Conservation (phyloP, 92 coral and sea anemone genomes). For the Chrysogorgia sp. region DNA sequence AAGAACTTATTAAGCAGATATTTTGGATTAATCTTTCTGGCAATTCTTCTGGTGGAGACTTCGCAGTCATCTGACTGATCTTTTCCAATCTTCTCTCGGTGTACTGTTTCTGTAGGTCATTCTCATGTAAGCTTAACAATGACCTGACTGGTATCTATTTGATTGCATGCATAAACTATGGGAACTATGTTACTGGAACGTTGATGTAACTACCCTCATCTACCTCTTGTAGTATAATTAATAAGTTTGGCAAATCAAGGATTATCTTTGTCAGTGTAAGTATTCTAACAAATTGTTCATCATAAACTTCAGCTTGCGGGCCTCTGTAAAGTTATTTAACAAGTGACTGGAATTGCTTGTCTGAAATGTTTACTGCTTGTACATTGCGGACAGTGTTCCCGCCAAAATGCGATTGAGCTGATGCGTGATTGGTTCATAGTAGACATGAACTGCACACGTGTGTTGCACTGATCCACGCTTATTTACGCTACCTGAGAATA, state of each 20-base stretch:
- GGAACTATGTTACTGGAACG: slow-evolving; percentile 15
- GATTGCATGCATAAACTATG: slow-evolving; percentile 12
- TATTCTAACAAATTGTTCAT: slow-evolving; percentile 23
- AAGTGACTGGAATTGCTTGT: slow-evolving; percentile 12
- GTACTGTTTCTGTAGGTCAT: slow-evolving; percentile 25
- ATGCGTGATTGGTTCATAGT: no score
- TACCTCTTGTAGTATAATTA: slow-evolving; percentile 10
- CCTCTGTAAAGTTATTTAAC: slow-evolving; percentile 17
- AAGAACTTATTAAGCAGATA: slow-evolving; percentile 12
- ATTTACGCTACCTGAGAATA: no score
- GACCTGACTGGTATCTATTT: slow-evolving; percentile 21
- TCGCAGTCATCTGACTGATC: slow-evolving; percentile 23
- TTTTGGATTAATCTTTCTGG: slow-evolving; percentile 8
- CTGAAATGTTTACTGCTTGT: slow-evolving; percentile 14
- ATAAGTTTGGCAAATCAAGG: slow-evolving; percentile 17
- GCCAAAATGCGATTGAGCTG: no score
- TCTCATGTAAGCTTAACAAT: slow-evolving; percentile 6
- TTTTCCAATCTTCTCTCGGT: slow-evolving; percentile 23
- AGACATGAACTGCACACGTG: no score
- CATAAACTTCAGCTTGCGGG: slow-evolving; percentile 29
- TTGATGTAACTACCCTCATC: slow-evolving; percentile 10
- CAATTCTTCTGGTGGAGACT: slow-evolving; percentile 13
- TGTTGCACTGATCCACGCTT: no score
- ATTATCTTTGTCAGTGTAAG: slow-evolving; percentile 18
- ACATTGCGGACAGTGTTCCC: no score